Evolutionary conservation across 2,113 vertebrate genomes (phyloP).

Genomic region (Pholis gunnellus): DNA sequence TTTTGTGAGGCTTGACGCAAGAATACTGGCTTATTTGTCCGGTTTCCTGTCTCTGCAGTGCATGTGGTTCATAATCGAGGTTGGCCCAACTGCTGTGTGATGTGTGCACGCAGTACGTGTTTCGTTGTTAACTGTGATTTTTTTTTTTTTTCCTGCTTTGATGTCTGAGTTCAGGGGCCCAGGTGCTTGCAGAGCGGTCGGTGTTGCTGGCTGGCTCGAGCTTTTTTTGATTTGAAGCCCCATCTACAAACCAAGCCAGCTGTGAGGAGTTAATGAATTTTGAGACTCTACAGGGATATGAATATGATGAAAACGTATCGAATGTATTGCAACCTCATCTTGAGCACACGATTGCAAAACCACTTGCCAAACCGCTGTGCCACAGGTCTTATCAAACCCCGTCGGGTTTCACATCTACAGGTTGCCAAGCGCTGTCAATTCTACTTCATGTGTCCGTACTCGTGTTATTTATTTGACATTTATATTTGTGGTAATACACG

Average conservation of each 20-base stretch:
- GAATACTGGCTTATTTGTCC: conserved; percentile 61
- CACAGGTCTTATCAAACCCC: not conserved
- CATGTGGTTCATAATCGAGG: conserved; percentile 51
- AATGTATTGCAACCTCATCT: conserved; percentile 14
- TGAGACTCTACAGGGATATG: not conserved
- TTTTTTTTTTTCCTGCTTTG: conserved; percentile 11
- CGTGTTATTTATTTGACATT: not conserved
- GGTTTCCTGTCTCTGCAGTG: conserved; percentile 36
- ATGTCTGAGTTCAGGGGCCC: conserved; percentile 24
- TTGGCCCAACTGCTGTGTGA: conserved; percentile 17
- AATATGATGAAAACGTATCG: not conserved
- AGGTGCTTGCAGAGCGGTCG: conserved; percentile 23
- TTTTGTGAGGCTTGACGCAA: conserved; percentile 38
- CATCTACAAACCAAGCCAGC: conserved; percentile 3
- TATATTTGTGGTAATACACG: not conserved
- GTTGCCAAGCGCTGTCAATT: not conserved
- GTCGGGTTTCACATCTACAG: not conserved
- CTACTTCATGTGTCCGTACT: not conserved
- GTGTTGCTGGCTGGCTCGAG: not conserved
- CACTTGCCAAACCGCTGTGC: not conserved
- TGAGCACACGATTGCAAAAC: conserved; percentile 10
- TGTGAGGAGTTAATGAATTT: conserved; percentile 3
- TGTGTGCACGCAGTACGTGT: not conserved
- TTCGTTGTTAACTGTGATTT: conserved; percentile 1
- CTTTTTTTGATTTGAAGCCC: not conserved